A percentile compares a stretch with the other conserved stretches of the same genome.
Evolutionary conservation across 2,888 invertebrate genomes (phyloP).

Genomic region (Leptothorax acervorum): DNA sequence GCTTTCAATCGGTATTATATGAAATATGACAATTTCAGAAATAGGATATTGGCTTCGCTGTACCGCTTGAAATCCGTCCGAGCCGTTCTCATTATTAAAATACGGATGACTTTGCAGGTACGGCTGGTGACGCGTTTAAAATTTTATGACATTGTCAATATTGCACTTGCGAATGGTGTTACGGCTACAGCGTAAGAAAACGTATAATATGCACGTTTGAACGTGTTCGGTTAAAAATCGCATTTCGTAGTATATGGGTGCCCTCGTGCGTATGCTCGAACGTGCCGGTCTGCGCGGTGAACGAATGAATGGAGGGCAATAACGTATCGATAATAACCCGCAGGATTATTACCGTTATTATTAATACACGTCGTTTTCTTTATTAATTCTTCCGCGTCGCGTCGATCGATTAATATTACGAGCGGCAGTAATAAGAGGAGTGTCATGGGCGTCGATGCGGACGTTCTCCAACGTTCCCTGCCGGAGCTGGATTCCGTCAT

Average conservation of each 20-base stretch:
- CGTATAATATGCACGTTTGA: not conserved
- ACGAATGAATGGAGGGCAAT: not conserved
- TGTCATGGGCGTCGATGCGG: not conserved
- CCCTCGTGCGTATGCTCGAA: not conserved
- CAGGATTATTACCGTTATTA: not conserved
- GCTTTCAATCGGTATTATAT: not conserved
- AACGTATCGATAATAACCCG: not conserved
- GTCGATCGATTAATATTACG: not conserved
- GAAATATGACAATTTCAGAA: slow-evolving; percentile 8
- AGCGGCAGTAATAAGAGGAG: not conserved
- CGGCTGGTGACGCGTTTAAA: not conserved
- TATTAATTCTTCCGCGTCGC: not conserved
- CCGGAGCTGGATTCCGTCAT: slow-evolving; percentile 1
- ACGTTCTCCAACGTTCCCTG: not conserved
- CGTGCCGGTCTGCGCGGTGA: not conserved
- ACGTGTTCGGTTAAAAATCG: not conserved
- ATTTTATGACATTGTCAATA: slow-evolving; percentile 20
- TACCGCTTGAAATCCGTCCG: not conserved
- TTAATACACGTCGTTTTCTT: not conserved
- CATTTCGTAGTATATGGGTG: not conserved
- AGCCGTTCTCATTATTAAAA: slow-evolving; percentile 1
- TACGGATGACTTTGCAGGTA: not conserved
- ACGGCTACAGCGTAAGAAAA: not conserved
- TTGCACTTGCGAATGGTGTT: not conserved
- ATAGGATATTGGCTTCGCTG: not conserved